Base-by-base conservation (phyloP, 2,113 vertebrate genomes). In the Sitta europaea region DNA sequence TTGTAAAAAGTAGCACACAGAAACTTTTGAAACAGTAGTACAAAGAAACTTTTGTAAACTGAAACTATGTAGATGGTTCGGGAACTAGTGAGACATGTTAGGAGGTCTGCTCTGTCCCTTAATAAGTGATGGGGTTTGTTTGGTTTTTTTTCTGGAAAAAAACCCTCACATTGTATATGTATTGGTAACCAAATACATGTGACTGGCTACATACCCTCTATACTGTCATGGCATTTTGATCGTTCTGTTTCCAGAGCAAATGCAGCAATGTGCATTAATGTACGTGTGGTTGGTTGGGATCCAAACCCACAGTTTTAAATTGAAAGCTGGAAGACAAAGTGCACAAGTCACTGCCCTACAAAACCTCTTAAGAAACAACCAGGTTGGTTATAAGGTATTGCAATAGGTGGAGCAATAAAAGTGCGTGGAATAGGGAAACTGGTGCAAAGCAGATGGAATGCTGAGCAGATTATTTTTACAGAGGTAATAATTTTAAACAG, bases 401-500 rank as follows among this genome's bases (percentile, higher is more conserved):
- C 3, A 55, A 55, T 62, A 70, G 22, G 1, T 54, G 40, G 62
- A 71, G 66, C 62, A 76, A 54, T 78, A 82, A 96, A 94, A 91
- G 80, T 25, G 42, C 45, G 24, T 31, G 42, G 23, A 74, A 73
- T 36, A 76, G 63, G 54, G 81, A 87, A 92, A 79, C 59, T 62
- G 40, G 23, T 73, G 54, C 29, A 42, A 79, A 90, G 81, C 82
- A 90, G 86, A 71, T 90, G 88, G 90, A 74, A 47, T 77, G n/a
- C 86, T 33, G 59, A 77, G 79, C 55, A 93, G 54, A 42, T 90
- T 73, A 51, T 73, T 93, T 86, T 61, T 80, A 54, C 13, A 12
- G 75, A 90, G 87, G 73, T 77, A 74, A 88, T 90, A 76, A 79
- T 93, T 92, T 91, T 65, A 35, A 96, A 51, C 23, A 35, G 38